A percentile compares a stretch with the other conserved stretches of the same genome.
These are phyloP conservation scores for Gonatopus flavifemur DNA, from an alignment of 1,140 invertebrate genomes.

Conservation along the genomic window DNA sequence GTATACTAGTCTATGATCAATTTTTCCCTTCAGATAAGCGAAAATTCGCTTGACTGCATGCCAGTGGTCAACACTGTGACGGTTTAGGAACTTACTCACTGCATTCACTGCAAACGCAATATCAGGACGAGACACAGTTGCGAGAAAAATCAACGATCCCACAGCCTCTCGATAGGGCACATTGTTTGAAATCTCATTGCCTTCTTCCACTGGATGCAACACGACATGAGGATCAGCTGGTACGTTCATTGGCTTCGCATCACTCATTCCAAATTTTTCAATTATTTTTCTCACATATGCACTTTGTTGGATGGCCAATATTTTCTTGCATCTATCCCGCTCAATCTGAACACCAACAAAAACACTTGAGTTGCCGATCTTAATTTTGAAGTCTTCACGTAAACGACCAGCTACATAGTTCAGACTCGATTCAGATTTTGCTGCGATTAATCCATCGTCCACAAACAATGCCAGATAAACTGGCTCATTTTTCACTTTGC, in stretches of 20 bases:
- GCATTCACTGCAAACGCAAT: no score
- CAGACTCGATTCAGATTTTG: background rate
- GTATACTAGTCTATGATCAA: no score
- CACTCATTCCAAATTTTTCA: background rate
- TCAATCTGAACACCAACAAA: slow-evolving; percentile 7
- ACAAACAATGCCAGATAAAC: background rate
- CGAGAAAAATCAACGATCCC: no score
- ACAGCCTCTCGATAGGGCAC: no score
- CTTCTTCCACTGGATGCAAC: no score
- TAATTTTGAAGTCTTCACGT: slow-evolving; percentile 2
- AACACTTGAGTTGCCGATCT: background rate
- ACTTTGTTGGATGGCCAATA: background rate
- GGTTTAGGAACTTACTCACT: no score
- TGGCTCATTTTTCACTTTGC: background rate
- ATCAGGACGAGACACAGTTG: no score
- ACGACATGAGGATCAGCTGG: background rate
- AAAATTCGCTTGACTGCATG: no score
- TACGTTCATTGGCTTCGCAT: slow-evolving; percentile 1
- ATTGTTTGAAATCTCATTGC: no score
- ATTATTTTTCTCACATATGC: background rate
- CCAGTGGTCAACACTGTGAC: no score
- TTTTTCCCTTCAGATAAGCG: no score
- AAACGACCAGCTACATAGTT: background rate
- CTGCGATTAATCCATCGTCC: background rate
- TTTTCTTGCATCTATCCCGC: background rate